phyloP scores from a whole-genome alignment of 2,888 invertebrate species.

The Cryptosula pallasiana region DNA sequence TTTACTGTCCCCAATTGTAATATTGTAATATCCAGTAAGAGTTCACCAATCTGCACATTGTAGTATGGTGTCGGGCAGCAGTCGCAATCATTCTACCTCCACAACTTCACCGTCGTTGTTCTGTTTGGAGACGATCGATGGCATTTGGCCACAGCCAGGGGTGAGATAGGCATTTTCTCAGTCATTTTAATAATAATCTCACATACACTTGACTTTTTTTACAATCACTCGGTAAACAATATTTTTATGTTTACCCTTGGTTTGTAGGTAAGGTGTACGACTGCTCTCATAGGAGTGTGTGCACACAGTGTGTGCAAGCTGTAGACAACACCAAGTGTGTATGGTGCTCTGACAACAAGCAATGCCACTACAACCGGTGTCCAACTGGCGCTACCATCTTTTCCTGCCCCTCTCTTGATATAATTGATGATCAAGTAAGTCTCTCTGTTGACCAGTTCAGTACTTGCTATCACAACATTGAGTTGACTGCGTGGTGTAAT shows the following conservation, averaged over 20 bases:
- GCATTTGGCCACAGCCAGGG: not conserved
- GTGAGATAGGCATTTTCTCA: too few relatives aligned
- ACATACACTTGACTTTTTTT: too few relatives aligned
- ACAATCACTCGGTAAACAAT: too few relatives aligned
- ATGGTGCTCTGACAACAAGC: not conserved
- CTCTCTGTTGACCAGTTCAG: too few relatives aligned
- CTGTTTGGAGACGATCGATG: not conserved
- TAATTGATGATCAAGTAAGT: not conserved
- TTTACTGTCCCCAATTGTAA: too few relatives aligned
- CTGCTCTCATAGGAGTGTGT: not conserved
- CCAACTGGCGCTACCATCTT: not conserved
- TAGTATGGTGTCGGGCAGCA: not conserved
- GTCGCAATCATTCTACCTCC: not conserved
- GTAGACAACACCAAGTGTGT: not conserved
- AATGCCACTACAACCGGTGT: not conserved
- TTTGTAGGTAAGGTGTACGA: slow-evolving; percentile 8
- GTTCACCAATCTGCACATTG: too few relatives aligned
- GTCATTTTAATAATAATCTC: too few relatives aligned
- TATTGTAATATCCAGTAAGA: too few relatives aligned
- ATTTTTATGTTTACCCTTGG: not conserved
- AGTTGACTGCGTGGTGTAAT: too few relatives aligned
- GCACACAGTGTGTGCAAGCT: not conserved
- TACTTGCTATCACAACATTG: too few relatives aligned
- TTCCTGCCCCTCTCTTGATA: slow-evolving; percentile 8
- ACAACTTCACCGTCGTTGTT: not conserved